phyloP scores from a whole-genome alignment of 2,113 vertebrate genomes.

The Heteronetta atricapilla region DNA sequence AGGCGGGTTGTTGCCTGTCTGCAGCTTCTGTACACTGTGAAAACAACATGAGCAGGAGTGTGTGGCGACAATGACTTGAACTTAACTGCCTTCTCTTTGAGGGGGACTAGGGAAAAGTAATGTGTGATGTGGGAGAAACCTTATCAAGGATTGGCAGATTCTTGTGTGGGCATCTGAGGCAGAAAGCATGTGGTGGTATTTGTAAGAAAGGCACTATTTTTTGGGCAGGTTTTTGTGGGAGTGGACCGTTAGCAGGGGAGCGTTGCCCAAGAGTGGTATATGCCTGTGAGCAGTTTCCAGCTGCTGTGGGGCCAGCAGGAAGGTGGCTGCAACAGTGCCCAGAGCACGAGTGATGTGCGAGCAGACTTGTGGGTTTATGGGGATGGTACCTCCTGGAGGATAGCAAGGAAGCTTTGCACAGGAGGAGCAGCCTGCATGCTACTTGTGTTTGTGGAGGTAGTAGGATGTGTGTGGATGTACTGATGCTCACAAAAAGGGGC shows the following conservation, averaged over 20 bases:
- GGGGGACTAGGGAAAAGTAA: neutral
- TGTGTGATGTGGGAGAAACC: neutral
- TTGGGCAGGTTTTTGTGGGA: neutral
- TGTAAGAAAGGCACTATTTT: neutral
- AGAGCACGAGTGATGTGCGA: neutral
- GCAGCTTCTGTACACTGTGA: neutral
- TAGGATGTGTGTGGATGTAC: neutral
- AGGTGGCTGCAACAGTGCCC: neutral
- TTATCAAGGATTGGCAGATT: neutral
- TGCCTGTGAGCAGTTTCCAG: neutral
- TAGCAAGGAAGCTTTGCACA: rapidly evolving
- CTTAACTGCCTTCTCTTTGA: neutral
- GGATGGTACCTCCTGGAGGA: neutral
- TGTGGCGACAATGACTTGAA: neutral
- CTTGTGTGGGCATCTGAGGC: neutral
- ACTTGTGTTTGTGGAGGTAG: neutral
- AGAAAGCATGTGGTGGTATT: neutral
- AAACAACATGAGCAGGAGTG: neutral
- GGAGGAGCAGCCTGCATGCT: neutral
- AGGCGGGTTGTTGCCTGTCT: neutral
- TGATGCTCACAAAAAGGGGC: neutral
- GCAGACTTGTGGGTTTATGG: neutral
- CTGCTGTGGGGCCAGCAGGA: neutral
- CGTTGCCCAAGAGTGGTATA: rapidly evolving
- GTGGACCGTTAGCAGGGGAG: neutral